Evolutionary conservation across 2,888 invertebrate species (phyloP).

Genomic region (Trichogramma dendrolimi): DNA sequence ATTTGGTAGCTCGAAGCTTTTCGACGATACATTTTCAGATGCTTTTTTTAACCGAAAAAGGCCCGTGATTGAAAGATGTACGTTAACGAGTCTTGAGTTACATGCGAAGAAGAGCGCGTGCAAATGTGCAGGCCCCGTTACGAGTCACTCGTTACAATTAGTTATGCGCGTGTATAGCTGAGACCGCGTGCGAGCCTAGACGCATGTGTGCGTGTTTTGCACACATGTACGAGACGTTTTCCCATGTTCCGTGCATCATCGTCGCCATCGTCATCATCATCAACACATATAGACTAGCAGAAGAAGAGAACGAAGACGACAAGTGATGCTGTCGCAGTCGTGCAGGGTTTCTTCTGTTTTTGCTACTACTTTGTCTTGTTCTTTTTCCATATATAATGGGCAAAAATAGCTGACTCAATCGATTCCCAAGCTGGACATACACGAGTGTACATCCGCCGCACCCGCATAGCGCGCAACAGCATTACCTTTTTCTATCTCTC

Average conservation of each 20-base stretch:
- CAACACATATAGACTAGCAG: no score
- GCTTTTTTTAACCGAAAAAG: no score
- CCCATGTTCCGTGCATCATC: conserved; percentile 9
- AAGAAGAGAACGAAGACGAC: no score
- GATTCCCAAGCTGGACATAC: conserved; percentile 30
- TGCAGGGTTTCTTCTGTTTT: no score
- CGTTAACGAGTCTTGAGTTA: no score
- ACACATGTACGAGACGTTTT: conserved; percentile 7
- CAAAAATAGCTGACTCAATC: conserved; percentile 34
- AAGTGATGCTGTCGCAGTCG: no score
- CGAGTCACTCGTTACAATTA: conserved; percentile 23
- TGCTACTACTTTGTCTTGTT: not conserved
- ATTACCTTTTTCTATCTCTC: no score
- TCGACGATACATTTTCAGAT: no score
- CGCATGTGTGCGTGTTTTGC: not conserved
- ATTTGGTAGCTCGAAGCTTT: no score
- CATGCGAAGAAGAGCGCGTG: not conserved
- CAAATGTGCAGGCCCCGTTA: conserved; percentile 2
- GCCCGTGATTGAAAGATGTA: no score
- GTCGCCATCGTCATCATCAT: no score
- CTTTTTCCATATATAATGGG: conserved; percentile 19
- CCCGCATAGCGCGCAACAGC: no score
- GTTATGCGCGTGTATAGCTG: conserved; percentile 8
- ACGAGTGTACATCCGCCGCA: not conserved
- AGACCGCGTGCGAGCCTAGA: not conserved